Conservation (phyloP, 1,140 invertebrate genomes). For the Pissodes strobi region DNA sequence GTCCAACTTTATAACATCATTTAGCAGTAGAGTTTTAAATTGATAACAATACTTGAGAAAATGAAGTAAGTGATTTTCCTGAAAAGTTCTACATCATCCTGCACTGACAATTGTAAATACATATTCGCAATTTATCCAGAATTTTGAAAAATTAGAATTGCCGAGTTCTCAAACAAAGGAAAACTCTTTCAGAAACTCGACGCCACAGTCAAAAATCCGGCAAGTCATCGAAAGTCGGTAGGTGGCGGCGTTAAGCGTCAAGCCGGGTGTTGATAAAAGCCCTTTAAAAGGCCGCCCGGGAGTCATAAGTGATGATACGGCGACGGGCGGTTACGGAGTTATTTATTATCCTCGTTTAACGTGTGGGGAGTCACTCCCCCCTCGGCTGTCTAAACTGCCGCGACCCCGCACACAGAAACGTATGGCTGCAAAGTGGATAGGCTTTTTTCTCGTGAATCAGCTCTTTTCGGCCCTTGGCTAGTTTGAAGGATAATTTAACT, state of each 20-base stretch:
- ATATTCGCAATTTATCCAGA: no score
- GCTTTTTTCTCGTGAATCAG: conserved; percentile 7
- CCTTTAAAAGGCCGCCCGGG: conserved; percentile 38
- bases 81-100: no score
- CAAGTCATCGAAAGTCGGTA: conserved; percentile 37
- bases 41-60: no score
- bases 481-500: conserved; percentile 11
- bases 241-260: conserved; percentile 41
- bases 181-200: no score
- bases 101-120: no score
- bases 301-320: conserved; percentile 41
- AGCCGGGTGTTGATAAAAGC: conserved; percentile 41
- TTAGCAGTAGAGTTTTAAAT: no score
- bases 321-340: conserved; percentile 23
- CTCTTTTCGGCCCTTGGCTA: conserved; percentile 15
- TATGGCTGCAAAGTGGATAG: conserved; percentile 3
- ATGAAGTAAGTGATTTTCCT: no score
- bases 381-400: background rate
- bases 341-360: conserved; percentile 34
- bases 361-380: conserved; percentile 24
- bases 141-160: no score
- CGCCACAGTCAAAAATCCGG: no score
- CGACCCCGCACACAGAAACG: background rate
- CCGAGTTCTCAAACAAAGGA: no score
- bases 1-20: no score